phyloP scores from a whole-genome alignment of 2,888 invertebrate genomes.

The Drosophila nr. medialis region DNA sequence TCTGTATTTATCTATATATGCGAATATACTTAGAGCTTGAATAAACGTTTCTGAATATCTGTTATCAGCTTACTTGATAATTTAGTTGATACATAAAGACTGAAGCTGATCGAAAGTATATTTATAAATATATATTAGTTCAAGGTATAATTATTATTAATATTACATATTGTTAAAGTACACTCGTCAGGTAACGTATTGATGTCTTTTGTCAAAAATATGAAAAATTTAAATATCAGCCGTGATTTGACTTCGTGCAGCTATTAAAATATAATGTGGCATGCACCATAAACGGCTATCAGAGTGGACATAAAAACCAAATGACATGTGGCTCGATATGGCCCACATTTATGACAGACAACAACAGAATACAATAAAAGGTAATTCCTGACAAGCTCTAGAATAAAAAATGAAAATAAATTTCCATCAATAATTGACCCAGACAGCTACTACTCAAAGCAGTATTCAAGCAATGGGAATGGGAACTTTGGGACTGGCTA shows the following conservation, averaged over 20 bases:
- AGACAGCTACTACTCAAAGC: conserved; percentile 15
- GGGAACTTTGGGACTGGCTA: conserved; percentile 19
- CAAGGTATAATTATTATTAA: too few species aligned
- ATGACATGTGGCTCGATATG: conserved; percentile 63
- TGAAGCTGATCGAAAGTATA: background rate
- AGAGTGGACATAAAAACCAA: conserved; percentile 52
- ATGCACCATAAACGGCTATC: conserved; percentile 47
- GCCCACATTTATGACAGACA: conserved; percentile 43
- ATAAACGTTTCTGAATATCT: background rate
- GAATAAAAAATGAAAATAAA: background rate
- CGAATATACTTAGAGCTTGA: too few species aligned
- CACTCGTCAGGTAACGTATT: background rate
- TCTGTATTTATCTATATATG: background rate
- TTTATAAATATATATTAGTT: background rate
- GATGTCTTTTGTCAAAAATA: background rate
- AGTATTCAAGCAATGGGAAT: conserved; percentile 35
- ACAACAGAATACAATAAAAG: conserved; percentile 15
- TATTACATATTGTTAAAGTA: too few species aligned
- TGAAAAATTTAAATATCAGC: conserved; percentile 6
- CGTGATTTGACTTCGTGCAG: background rate
- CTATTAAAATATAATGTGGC: conserved; percentile 50
- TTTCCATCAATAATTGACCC: conserved; percentile 31
- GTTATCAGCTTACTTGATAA: background rate
- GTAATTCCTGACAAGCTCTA: conserved; percentile 9
- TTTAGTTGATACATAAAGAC: background rate